Evolutionary conservation across 2,888 invertebrate genomes (phyloP), one percentile per base, ranked within the genome.

Genomic region (Erebia aethiops): DNA sequence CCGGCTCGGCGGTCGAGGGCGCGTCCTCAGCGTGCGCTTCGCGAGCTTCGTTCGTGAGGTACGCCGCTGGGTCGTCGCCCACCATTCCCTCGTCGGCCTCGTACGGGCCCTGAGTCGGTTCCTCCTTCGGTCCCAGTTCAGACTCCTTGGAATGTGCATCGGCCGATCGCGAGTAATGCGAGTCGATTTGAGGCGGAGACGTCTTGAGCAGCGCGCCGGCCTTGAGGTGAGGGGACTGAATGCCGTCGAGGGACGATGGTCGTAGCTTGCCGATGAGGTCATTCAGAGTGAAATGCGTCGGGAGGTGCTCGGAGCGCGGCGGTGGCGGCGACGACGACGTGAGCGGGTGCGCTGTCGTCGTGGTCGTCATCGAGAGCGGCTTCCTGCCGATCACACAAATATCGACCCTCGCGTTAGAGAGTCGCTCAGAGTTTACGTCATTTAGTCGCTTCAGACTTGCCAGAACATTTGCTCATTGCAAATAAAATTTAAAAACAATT

Each of bases 51-150:
- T 88, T 87, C 75, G 82, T 81, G 79, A 93, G 79, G 82, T 91
- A 92, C 76, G 94, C 93, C 71, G 93, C 89, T 60, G 95, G 94
- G 82, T 94, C 94, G 79, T 94, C 94, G 69, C 94, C 94, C 74
- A 87, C 90, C 93, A 94, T 93, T 75, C 94, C 92, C 74, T 91
- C 91, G 73, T 91, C 85, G 77, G 91, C 94, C 80, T 95, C 95
- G 81, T 95, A 95, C 2, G 95, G 95, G 14, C 95, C 95, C 80
- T 95, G 94, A 61, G 95, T 95, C 71, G 90, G 85, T 76, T 89
- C 88, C 80, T 93, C 94, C 75, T 90, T 90, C 73, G 87, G 88
- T 73, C 89, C 88, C 73, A 89, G 86, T 75, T 85, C 85, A 56
- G 84, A 83, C 69, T 89, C 91, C 73, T 89, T 87, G 58, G 89